phyloP scores from a whole-genome alignment of 2,888 invertebrate genomes.

The Euclidia mi region DNA sequence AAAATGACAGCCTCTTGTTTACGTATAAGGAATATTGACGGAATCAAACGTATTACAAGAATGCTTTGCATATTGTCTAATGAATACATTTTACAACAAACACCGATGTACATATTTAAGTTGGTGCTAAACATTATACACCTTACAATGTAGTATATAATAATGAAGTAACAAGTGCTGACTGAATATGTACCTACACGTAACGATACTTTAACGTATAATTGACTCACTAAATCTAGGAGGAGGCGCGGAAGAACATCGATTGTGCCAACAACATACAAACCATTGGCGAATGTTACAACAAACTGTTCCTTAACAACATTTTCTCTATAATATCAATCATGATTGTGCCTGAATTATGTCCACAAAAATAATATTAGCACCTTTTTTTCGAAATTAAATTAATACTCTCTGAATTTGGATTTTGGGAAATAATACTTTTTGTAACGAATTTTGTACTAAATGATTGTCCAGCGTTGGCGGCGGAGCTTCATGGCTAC shows the following conservation, averaged over 20 bases:
- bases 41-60: conserved; percentile 49
- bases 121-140: conserved; percentile 48
- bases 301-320: conserved; percentile 52
- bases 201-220: conserved; percentile 62
- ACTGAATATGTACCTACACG: conserved; percentile 57
- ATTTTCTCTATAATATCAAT: conserved; percentile 55
- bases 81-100: conserved; percentile 49
- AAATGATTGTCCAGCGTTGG: conserved; percentile 77
- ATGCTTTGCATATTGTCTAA: conserved; percentile 42
- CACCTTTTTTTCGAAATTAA: conserved; percentile 78
- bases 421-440: conserved; percentile 88
- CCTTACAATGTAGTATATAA: conserved; percentile 47
- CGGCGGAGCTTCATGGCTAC: conserved; percentile 72
- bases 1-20: conserved; percentile 41
- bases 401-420: conserved; percentile 87
- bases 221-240: conserved; percentile 72
- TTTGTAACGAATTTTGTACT: conserved; percentile 86
- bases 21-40: conserved; percentile 54
- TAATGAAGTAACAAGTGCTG: conserved; percentile 61
- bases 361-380: conserved; percentile 69
- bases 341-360: conserved; percentile 70
- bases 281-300: conserved; percentile 50
- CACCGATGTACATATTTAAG: conserved; percentile 44
- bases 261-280: conserved; percentile 74
- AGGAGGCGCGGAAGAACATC: conserved; percentile 82